Evolutionary conservation across 2,888 invertebrate species (phyloP), one percentile per base, ranked within the genome.

Genomic region (Pogonocherus hispidulus): DNA sequence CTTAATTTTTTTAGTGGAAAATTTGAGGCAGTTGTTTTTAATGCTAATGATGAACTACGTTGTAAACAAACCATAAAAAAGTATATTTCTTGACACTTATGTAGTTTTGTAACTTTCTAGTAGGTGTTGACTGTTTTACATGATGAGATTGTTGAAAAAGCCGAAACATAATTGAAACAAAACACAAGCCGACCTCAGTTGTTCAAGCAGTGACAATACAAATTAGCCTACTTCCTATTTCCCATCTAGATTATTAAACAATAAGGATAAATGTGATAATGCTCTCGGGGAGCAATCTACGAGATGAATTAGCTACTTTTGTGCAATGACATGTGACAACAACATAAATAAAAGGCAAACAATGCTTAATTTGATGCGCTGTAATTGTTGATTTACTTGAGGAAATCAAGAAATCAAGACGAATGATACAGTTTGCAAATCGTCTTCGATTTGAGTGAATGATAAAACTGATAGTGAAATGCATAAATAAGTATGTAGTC

Each of bases 341-440:
- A 55, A 41, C 37, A 19, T 20, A 55, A 37, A 54, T 35, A 37
- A 54, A 22, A n/a, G 19, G 5, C 8, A 37, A 19, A 55, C 55
- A 55, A 55, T 55, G 35, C 55, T n/a, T 55, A 37, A 55, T 55
- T 35, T 37, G 18, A 2, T 8, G 23, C 20, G 55, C n/a, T 55
- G 19, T 55, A 55, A 55, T 37, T 20, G 14, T 5, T 14, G 55
- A 32, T 32, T 32, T 16, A 11, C 6, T 14, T 14, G 16, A 27
- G 52, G 27, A 52, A 49, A 22, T 11, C 9, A 52, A 27, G 9
- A 3, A 6, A 52, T 27, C 6, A 19, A 32, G 27, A 32, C 0
- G 27, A 52, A 32, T 2, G 16, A 16, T 41, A 41, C 41, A 16
- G 16, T 14, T 16, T n/a, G n/a, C n/a, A 41, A 41, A 41, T n/a